A percentile compares a stretch with the other conserved stretches of the same genome.
Evolutionary conservation across 2,113 vertebrate species (phyloP).

Genomic region (Aldabrachelys gigantea): DNA sequence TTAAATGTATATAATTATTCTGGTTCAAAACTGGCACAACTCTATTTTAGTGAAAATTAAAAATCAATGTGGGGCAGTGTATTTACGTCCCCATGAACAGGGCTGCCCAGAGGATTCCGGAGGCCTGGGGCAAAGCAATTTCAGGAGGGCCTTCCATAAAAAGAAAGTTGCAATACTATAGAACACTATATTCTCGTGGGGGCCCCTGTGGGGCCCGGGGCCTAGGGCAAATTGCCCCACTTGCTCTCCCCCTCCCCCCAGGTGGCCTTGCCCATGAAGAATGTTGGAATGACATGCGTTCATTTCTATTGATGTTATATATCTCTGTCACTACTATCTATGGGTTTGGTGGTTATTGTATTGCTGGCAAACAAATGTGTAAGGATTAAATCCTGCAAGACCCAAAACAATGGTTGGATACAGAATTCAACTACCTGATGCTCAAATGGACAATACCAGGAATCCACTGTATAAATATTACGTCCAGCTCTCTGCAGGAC

Average conservation of each 20-base stretch:
- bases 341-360: not conserved
- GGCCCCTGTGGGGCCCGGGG: too few relatives aligned
- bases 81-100: not conserved
- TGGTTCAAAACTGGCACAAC: not conserved
- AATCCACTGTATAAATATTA: not conserved
- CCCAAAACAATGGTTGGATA: not conserved
- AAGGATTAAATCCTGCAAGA: not conserved
- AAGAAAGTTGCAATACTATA: too few relatives aligned
- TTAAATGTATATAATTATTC: not conserved
- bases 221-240: too few relatives aligned
- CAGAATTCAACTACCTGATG: not conserved
- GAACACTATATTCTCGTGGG: too few relatives aligned
- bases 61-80: not conserved
- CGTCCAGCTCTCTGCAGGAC: not conserved
- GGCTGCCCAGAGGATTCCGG: too few relatives aligned
- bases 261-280: not conserved
- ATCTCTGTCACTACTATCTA: not conserved
- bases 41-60: not conserved
- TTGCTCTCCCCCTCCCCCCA: too few relatives aligned
- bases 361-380: not conserved
- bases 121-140: too few relatives aligned
- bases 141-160: too few relatives aligned
- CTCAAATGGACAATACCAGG: not conserved
- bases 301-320: not conserved
- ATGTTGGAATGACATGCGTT: not conserved